Evolutionary conservation across 2,797 vertebrate genomes (phyloP), one percentile per base, ranked within the genome.

Genomic region (Xenopus petersii): DNA sequence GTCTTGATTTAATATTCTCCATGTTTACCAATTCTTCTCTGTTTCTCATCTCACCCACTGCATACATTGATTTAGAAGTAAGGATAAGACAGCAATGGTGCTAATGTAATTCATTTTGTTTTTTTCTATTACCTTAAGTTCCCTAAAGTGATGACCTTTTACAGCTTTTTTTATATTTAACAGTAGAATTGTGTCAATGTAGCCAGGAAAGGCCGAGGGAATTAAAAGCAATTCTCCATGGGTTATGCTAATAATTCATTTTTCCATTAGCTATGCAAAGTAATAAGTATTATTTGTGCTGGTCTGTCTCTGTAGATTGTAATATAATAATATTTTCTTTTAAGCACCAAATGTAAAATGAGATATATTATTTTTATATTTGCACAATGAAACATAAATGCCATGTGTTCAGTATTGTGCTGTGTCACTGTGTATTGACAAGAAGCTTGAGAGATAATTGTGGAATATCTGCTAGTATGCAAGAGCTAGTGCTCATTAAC

Each of bases 41-140:
- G 49, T 13, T 24, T 61, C 59, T 26, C 24, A 61, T 61, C 59
- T 26, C 17, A 10, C 59, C 21, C 21, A 26, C 59, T 61, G 9
- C 17, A 24, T 61, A 61, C 30, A 61, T 61, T 26, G 59, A 61
- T 61, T 61, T 11, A 26, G 59, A 61, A 61, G 59, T 12, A 54
- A 12, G 59, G 59, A 61, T 26, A 61, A 61, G 24, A 10, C 2
- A 30, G 21, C 5, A 10, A 12, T 6, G 10, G 21, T 24, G 24
- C 59, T 26, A 26, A 61, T 61, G 59, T n/a, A 61, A 61, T 61
- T 61, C 8, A 30, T 24, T 61, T 61, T 6, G 59, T 26, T 21
- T 61, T 30, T 61, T 61, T 17, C 17, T 21, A 5, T 58, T 58
- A n/a, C 5, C 17, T 5, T 16, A n/a, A 5, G 59, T 30, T 26